Conservation (phyloP, 2,888 invertebrate genomes). For the Clepsis dumicolana region DNA sequence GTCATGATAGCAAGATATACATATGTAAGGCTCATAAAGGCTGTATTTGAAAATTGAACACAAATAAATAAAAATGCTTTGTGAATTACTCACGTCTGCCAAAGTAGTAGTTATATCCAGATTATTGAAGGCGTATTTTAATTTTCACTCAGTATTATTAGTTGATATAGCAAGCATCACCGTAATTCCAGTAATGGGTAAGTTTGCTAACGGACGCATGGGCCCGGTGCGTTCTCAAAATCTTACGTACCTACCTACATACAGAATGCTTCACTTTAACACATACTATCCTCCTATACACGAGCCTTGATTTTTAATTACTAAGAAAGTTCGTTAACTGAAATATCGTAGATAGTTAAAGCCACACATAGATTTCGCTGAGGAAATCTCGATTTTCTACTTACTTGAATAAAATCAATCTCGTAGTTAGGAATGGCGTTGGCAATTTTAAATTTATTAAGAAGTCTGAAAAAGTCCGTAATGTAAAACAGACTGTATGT, state of each 20-base stretch:
- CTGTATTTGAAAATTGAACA: constrained; percentile 19
- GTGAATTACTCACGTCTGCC: constrained; percentile 80
- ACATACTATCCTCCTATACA: constrained; percentile 24
- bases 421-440: constrained; percentile 79
- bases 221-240: constrained; percentile 66
- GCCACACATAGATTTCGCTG: constrained; percentile 70
- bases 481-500: constrained; percentile 70
- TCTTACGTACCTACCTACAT: constrained; percentile 10
- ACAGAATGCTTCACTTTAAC: constrained; percentile 24
- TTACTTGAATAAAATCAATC: constrained; percentile 77
- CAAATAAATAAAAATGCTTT: constrained; percentile 41
- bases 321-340: constrained; percentile 44
- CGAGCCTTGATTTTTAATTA: constrained; percentile 37
- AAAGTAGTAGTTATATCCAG: constrained; percentile 77
- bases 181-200: constrained; percentile 55
- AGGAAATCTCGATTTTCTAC: constrained; percentile 75
- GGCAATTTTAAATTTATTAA: constrained; percentile 74
- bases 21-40: not conserved
- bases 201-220: constrained; percentile 60
- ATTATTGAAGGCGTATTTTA: constrained; percentile 71
- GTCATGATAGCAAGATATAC: constrained; percentile 30
- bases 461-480: constrained; percentile 78
- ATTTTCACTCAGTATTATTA: constrained; percentile 82
- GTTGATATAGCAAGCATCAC: constrained; percentile 58
- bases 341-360: constrained; percentile 61